phyloP scores from a whole-genome alignment of 2,888 invertebrate species.

The Blastobasis lacticolella region DNA sequence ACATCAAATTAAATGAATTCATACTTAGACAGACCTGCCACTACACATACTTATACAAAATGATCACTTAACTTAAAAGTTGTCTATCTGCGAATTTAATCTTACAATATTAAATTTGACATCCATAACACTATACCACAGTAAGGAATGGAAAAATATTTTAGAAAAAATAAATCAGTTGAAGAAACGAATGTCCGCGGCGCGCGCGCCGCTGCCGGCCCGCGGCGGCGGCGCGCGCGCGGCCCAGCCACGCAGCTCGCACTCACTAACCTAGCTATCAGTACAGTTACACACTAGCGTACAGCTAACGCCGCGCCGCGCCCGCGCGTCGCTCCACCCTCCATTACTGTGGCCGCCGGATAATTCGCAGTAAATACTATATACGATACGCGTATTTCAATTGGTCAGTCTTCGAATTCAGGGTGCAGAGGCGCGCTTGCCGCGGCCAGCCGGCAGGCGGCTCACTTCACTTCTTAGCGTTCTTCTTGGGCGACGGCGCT shows the following conservation, averaged over 20 bases:
- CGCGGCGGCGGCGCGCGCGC: slow-evolving; percentile 11
- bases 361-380: slow-evolving; percentile 15
- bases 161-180: slow-evolving; percentile 44
- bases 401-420: slow-evolving; percentile 21
- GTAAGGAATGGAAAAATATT: slow-evolving; percentile 67
- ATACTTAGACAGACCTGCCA: too few species aligned
- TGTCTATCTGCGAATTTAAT: slow-evolving; percentile 8
- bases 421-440: slow-evolving; percentile 15
- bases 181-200: slow-evolving; percentile 26
- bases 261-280: slow-evolving; percentile 42
- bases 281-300: slow-evolving; percentile 54
- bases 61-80: slow-evolving; percentile 64
- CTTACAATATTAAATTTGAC: slow-evolving; percentile 37
- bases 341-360: slow-evolving; percentile 13
- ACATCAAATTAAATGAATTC: slow-evolving; percentile 34
- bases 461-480: slow-evolving; percentile 70
- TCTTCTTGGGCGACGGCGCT: slow-evolving; percentile 81
- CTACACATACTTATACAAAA: slow-evolving; percentile 15
- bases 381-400: slow-evolving; percentile 9
- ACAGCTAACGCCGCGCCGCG: slow-evolving; percentile 33
- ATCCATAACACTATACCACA: slow-evolving; percentile 68
- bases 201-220: background rate
- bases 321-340: slow-evolving; percentile 14
- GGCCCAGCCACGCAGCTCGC: slow-evolving; percentile 5
- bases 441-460: slow-evolving; percentile 13